Percentiles rank a stretch among this genome's conserved stretches.
These are phyloP conservation scores for Thripadectes ignobilis DNA, from an alignment of 2,797 vertebrate genomes.

Conservation along the genomic window DNA sequence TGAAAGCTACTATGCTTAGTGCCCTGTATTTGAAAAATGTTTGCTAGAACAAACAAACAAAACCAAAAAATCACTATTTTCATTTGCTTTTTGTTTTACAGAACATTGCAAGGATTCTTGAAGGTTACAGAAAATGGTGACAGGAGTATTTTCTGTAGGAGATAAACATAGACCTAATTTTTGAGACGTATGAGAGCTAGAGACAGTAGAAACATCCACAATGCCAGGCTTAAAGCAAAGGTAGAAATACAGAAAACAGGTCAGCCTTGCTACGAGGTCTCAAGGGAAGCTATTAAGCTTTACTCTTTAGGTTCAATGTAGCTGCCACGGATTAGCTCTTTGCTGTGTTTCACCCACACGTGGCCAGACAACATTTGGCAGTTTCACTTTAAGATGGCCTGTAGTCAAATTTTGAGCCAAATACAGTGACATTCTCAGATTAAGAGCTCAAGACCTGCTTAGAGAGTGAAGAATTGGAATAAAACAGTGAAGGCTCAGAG, in stretches of 20 bases:
- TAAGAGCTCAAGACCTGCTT: not conserved
- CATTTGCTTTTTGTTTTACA: not conserved
- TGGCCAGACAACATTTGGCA: not conserved
- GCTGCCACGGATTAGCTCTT: not conserved
- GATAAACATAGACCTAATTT: not conserved
- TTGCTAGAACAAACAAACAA: not conserved
- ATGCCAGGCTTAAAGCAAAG: not conserved
- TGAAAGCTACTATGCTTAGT: not conserved
- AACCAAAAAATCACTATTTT: not conserved
- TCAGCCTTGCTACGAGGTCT: not conserved
- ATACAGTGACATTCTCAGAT: not conserved
- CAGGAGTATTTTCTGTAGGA: not conserved
- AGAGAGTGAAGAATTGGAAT: not conserved
- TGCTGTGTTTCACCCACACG: not conserved
- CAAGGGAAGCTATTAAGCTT: not conserved
- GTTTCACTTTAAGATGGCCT: not conserved
- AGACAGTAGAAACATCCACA: not conserved
- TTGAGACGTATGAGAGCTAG: not conserved
- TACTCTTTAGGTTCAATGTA: not conserved
- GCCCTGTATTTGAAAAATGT: not conserved
- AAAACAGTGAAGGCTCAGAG: not conserved
- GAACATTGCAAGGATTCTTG: not conserved
- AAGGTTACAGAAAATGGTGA: not conserved
- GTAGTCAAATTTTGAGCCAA: not conserved
- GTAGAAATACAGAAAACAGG: not conserved